Evolutionary conservation across 2,888 invertebrate species (phyloP).

Genomic region (Agrochola lota): DNA sequence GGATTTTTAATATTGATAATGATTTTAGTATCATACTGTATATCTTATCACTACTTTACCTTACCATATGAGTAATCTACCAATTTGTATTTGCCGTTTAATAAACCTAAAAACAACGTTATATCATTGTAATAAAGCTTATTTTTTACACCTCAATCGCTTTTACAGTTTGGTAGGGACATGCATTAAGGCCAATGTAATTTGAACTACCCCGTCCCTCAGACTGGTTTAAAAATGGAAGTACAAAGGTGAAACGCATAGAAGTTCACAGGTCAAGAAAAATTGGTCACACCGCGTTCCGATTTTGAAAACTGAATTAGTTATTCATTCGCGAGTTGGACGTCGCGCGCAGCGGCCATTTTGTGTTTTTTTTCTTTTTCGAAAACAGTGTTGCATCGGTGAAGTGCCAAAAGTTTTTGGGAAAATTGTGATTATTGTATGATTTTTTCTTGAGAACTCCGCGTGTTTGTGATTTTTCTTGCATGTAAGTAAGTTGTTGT

Average conservation of each 20-base stretch:
- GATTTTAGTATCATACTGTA: constrained; percentile 76
- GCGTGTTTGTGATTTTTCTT: constrained; percentile 12
- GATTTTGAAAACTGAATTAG: constrained; percentile 86
- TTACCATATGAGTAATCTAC: constrained; percentile 81
- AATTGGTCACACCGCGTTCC: constrained; percentile 75
- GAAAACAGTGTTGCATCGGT: constrained; percentile 19
- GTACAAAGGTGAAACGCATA: constrained; percentile 64
- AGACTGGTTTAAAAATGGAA: constrained; percentile 43
- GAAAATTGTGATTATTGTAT: constrained; percentile 37
- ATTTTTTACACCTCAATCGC: constrained; percentile 40
- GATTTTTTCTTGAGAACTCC: constrained; percentile 8
- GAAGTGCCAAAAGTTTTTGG: constrained; percentile 41
- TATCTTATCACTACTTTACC: constrained; percentile 85
- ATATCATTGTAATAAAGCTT: constrained; percentile 46
- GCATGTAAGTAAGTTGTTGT: constrained; percentile 36
- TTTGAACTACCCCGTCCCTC: constrained; percentile 70
- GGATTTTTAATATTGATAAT: constrained; percentile 10
- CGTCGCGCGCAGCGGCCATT: constrained; percentile 76
- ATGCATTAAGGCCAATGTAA: constrained; percentile 66
- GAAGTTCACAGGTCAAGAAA: constrained; percentile 69
- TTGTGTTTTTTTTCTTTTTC: constrained; percentile 70
- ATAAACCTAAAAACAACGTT: constrained; percentile 54
- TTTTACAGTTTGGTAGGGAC: constrained; percentile 63
- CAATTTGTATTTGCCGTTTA: constrained; percentile 64
- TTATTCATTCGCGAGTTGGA: constrained; percentile 84